Evolutionary conservation across 2,888 invertebrate genomes (phyloP), one percentile per base, ranked within the genome.

Genomic region (Sarcophaga subvicina): DNA sequence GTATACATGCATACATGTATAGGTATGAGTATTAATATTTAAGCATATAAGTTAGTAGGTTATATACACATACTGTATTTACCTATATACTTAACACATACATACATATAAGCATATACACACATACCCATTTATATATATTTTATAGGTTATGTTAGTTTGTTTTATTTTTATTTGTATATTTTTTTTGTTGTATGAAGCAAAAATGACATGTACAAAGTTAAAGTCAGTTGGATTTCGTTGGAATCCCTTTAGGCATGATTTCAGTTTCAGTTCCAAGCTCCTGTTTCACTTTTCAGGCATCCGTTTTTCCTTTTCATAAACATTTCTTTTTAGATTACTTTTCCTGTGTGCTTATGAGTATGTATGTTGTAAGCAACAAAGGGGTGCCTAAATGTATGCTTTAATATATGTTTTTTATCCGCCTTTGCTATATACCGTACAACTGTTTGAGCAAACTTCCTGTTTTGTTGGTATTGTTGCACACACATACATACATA

Each of bases 31-130:
- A 60, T 70, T 59, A 27, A 59, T 47, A 64, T 64, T 17, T 73
- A 54, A 66, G n/a, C 25, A 79, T 78, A 59, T 76, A 67, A 86
- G 85, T 86, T 76, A 86, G 75, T 86, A 66, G 85, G 85, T 76
- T 82, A 86, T 67, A 59, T 20, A 80, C 20, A 70, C 22, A 70
- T 37, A 66, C n/a, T 27, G 54, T 64, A 66, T 27, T 22, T 67
- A 45, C 25, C 45, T 69, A 25, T 20, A 25, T n/a, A 27, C 60
- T 17, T 49, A 14, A 25, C 54, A 14, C 37, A 37, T 10, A 37
- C 8, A 2, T 37, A 37, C 2, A 2, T 8, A 37, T 37, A 10
- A 37, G 6, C 37, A 37, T 37, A 37, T 37, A 27, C 5, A 6
- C 5, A 27, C 27, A 27, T 27, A 1, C 37, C 37, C 8, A 37